Conservation (phyloP, 2,113 vertebrate genomes). For the Triplophysa tibetana region DNA sequence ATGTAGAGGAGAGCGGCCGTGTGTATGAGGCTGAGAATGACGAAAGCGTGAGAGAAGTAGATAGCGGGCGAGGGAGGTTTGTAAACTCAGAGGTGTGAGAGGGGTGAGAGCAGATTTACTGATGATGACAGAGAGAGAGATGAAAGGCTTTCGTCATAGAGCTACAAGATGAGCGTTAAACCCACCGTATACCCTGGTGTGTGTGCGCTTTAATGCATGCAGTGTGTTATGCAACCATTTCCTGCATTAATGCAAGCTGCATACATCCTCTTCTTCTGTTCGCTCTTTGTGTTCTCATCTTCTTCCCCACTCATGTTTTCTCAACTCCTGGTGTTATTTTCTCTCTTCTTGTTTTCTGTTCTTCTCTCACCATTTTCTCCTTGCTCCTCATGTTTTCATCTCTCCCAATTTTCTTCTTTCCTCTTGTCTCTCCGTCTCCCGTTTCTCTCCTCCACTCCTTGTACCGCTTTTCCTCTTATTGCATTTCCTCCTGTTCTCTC, state of each 20-base stretch:
- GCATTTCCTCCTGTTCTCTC: too few species aligned
- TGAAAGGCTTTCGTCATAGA: not conserved
- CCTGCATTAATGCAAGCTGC: not conserved
- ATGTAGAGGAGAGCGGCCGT: conserved; percentile 15
- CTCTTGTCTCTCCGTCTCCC: too few species aligned
- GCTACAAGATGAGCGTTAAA: not conserved
- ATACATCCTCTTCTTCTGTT: not conserved
- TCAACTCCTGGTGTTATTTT: too few species aligned
- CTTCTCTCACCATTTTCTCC: too few species aligned
- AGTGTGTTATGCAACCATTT: not conserved
- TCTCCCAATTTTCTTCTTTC: too few species aligned
- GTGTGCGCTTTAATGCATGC: not conserved
- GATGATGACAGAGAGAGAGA: not conserved
- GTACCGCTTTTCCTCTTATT: too few species aligned
- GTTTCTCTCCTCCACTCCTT: too few species aligned
- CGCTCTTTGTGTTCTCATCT: too few species aligned
- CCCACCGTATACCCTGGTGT: not conserved
- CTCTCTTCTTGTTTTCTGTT: too few species aligned
- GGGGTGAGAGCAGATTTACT: conserved; percentile 27
- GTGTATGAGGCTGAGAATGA: not conserved
- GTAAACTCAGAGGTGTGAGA: conserved; percentile 1
- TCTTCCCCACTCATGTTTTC: too few species aligned
- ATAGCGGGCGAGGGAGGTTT: not conserved
- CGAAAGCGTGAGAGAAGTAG: not conserved
- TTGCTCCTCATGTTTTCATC: too few species aligned